Conservation (phyloP, 2,888 invertebrate genomes). For the Alentia gelatinosa region DNA sequence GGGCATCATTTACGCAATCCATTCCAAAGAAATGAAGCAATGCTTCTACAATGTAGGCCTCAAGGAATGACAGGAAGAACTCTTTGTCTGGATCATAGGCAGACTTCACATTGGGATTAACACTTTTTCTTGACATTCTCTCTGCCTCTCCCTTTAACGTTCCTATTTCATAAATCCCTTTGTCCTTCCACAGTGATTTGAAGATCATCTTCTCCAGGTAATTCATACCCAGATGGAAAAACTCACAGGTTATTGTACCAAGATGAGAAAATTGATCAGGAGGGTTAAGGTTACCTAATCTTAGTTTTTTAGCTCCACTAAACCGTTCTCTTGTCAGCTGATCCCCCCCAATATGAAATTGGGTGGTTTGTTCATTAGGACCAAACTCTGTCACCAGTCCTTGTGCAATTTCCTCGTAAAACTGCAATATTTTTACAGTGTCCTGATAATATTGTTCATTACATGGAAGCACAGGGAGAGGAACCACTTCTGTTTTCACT, state of each 20-base stretch:
- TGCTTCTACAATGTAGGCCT: background rate
- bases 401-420: background rate
- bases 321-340: conserved; percentile 7
- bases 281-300: background rate
- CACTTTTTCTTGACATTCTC: background rate
- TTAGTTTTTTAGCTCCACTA: background rate
- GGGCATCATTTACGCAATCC: background rate
- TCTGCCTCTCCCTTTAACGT: background rate
- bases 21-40: conserved; percentile 31
- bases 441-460: background rate
- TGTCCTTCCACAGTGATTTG: background rate
- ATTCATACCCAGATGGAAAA: conserved; percentile 23
- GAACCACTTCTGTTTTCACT: background rate
- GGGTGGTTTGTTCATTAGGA: background rate
- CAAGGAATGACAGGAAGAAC: background rate
- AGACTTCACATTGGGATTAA: background rate
- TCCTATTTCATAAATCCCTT: background rate
- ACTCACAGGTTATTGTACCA: conserved; percentile 7
- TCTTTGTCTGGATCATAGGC: background rate
- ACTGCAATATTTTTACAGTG: background rate
- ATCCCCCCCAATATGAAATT: background rate
- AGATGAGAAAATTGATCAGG: background rate
- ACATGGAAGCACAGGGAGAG: background rate
- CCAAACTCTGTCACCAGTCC: background rate
- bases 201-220: background rate